phyloP scores from a whole-genome alignment of 2,888 invertebrate species.

The Minunthozetes semirufus region DNA sequence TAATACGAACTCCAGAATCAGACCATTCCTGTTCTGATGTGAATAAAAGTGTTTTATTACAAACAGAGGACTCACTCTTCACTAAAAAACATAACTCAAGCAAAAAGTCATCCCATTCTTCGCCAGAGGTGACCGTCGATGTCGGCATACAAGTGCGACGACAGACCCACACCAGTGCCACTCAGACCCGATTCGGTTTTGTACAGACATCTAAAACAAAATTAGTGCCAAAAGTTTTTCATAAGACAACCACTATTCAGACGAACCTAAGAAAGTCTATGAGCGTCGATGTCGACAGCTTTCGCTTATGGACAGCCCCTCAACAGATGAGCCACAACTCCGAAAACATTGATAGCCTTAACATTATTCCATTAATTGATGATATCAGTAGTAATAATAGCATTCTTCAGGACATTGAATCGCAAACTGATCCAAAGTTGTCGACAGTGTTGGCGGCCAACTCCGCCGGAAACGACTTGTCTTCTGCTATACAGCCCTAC shows the following conservation, averaged over 20 bases:
- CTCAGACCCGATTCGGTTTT: slow-evolving; percentile 32
- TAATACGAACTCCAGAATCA: neutral
- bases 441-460: slow-evolving; percentile 40
- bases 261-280: neutral
- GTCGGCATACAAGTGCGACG: slow-evolving; percentile 29
- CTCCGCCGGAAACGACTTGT: slow-evolving; percentile 41
- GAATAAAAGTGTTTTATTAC: slow-evolving; percentile 26
- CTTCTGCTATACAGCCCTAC: slow-evolving; percentile 39
- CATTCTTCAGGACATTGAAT: slow-evolving; percentile 39
- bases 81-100: neutral
- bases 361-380: neutral
- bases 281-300: slow-evolving; percentile 4
- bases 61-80: slow-evolving; percentile 4
- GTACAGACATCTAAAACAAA: neutral
- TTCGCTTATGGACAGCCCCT: slow-evolving; percentile 10
- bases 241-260: neutral
- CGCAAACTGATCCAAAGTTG: slow-evolving; percentile 42
- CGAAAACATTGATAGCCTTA: neutral
- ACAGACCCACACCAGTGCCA: slow-evolving; percentile 16
- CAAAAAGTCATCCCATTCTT: neutral
- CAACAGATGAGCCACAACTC: too few relatives aligned
- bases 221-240: slow-evolving; percentile 32
- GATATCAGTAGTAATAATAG: neutral
- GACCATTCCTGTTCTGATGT: neutral
- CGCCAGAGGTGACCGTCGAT: slow-evolving; percentile 15